phyloP scores from a whole-genome alignment of 2,113 vertebrate genomes.

The Calidris pygmaea region DNA sequence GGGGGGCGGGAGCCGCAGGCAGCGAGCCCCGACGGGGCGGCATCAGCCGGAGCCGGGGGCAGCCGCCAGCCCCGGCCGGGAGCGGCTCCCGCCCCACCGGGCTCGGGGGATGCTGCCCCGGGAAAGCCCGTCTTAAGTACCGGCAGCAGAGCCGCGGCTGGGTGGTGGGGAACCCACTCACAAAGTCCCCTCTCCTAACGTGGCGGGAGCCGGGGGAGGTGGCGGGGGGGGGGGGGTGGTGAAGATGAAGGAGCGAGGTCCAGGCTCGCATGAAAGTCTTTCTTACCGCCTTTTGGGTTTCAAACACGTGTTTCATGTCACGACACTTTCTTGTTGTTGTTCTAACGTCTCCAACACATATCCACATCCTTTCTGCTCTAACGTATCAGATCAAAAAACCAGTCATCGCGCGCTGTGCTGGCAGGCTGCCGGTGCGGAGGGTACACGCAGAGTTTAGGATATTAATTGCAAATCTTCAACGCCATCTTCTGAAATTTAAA shows the following conservation, averaged over 20 bases:
- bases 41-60: neutral
- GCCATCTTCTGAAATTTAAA: slow-evolving; percentile 71
- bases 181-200: neutral
- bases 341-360: neutral
- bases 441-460: neutral
- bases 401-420: neutral
- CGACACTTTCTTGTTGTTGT: neutral
- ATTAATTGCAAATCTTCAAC: slow-evolving; percentile 69
- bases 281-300: neutral
- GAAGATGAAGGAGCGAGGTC: neutral
- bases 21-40: neutral
- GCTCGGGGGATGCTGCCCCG: neutral
- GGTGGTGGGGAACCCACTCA: neutral
- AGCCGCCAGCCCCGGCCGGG: neutral
- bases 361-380: slow-evolving; percentile 52
- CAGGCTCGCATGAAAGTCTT: neutral
- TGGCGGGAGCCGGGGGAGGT: neutral
- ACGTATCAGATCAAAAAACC: slow-evolving; percentile 6
- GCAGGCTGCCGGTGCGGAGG: neutral
- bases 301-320: neutral
- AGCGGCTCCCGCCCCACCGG: neutral
- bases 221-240: too few species aligned
- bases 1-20: neutral
- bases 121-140: neutral
- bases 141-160: neutral